These are phyloP conservation scores for Luperina nickerlii DNA, from an alignment of 2,888 invertebrate species.

Conservation along the genomic window DNA sequence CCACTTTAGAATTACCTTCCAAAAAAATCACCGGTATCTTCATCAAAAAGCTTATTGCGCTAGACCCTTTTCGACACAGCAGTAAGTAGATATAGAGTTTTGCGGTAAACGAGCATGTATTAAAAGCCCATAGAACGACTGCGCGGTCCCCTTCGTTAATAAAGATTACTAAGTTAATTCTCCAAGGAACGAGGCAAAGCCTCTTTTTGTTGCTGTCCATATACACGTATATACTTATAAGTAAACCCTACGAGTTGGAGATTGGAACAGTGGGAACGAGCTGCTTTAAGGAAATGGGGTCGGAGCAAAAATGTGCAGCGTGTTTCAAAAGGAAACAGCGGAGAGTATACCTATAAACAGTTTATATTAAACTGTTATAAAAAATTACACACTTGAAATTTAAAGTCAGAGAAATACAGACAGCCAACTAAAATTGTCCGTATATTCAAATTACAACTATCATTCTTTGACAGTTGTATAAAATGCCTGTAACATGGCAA, in stretches of 20 bases:
- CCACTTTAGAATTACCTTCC: background rate
- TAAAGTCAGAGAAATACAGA: background rate
- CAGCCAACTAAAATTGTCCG: background rate
- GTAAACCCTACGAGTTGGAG: constrained; percentile 28
- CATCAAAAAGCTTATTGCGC: constrained; percentile 17
- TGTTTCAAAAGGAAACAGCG: background rate
- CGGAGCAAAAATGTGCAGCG: background rate
- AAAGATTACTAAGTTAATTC: constrained; percentile 75
- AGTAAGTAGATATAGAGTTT: constrained; percentile 51
- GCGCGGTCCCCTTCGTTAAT: constrained; percentile 71
- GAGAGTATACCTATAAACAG: too few species aligned
- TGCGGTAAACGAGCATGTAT: constrained; percentile 53
- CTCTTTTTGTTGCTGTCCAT: constrained; percentile 62
- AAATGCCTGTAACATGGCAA: background rate
- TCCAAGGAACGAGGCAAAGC: constrained; percentile 56
- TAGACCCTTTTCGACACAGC: constrained; percentile 22
- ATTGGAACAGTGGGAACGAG: constrained; percentile 33
- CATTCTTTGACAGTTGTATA: background rate
- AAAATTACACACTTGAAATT: background rate
- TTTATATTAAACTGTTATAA: background rate
- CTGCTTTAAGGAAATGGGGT: constrained; percentile 10
- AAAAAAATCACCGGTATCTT: background rate
- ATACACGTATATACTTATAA: constrained; percentile 27
- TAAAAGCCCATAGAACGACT: constrained; percentile 53
- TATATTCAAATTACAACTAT: background rate